Evolutionary conservation across 1,140 invertebrate species (phyloP).

Genomic region (Lerema accius): DNA sequence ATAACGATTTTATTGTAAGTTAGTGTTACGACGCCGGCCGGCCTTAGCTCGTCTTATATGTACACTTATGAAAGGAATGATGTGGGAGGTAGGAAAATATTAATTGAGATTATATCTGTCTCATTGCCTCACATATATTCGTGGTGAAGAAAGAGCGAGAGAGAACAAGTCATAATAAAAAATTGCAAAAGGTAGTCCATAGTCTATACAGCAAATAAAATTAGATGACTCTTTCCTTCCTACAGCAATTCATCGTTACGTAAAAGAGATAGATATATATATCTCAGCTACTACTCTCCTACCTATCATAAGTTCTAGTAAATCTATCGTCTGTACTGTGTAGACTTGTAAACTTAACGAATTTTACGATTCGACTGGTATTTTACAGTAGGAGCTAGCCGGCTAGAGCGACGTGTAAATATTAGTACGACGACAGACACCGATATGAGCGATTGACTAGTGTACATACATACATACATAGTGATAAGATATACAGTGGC

Average conservation of each 20-base stretch:
- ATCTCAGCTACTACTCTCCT: background rate
- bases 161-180: background rate
- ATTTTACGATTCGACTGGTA: constrained; percentile 67
- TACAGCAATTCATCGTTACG: background rate
- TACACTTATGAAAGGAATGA: background rate
- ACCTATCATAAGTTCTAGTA: background rate
- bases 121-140: background rate
- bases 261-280: background rate
- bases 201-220: no score
- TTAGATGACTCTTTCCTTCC: background rate
- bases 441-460: constrained; percentile 32
- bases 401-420: constrained; percentile 63
- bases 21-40: constrained; percentile 45
- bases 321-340: constrained; percentile 25
- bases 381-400: constrained; percentile 51
- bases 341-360: constrained; percentile 63
- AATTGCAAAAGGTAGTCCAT: no score
- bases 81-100: background rate
- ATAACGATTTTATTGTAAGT: constrained; percentile 60
- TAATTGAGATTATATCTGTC: background rate
- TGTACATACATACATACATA: constrained; percentile 47
- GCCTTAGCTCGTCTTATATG: constrained; percentile 29
- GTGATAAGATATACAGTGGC: constrained; percentile 27
- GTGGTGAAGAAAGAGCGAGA: background rate
- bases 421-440: constrained; percentile 50